Base-by-base conservation (phyloP, 2,888 invertebrate species). In the Arrhopalites spinosus region DNA sequence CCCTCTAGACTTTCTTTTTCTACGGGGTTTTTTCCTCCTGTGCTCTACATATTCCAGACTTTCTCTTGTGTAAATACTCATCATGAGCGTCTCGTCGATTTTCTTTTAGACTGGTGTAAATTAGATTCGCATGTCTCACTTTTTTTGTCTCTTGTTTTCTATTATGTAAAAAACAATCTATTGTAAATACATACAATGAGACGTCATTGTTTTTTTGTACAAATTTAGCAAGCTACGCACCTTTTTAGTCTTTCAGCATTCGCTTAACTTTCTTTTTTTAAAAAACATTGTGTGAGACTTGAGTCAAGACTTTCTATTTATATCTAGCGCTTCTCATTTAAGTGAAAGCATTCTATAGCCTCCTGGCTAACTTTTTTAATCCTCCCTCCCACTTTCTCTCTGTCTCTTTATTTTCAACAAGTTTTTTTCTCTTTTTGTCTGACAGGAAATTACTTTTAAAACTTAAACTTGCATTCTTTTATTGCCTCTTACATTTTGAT, bases 71-170 rank as follows among this genome's bases (percentile, higher is more conserved):
- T 17, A 50, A 15, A 50, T 15, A 50, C 50, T n/a, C 50, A 50
- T n/a, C 15, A 15, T n/a, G 7, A 50, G 7, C 3, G 17, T n/a
- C 50, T n/a, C 50, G n/a, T 50, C 15, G n/a, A 50, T n/a, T 50
- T 15, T n/a, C 8, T 7, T 45, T 13, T 17, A 50, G 50, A 50
- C 17, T 50, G 50, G 3, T 50, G 15, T 2, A 63, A 63, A 63
- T 63, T 63, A 63, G 63, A 63, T 63, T 63, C 29, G 25, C 63
- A 63, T 63, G 63, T 63, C 30, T 27, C 36, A 36, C 36, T 36
- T 11, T 11, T 36, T 36, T 36, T 11, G 11, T 20, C 23, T 59
- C 53, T 53, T 15, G 11, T 3, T 59, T 59, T 8, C 17, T 59
- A 3, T 36, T 11, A 3, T n/a, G n/a, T n/a, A n/a, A n/a, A n/a